Percentiles rank a stretch among this genome's conserved stretches.
Evolutionary conservation across 2,888 invertebrate species (phyloP).

Genomic region (Polyommatus icarus): DNA sequence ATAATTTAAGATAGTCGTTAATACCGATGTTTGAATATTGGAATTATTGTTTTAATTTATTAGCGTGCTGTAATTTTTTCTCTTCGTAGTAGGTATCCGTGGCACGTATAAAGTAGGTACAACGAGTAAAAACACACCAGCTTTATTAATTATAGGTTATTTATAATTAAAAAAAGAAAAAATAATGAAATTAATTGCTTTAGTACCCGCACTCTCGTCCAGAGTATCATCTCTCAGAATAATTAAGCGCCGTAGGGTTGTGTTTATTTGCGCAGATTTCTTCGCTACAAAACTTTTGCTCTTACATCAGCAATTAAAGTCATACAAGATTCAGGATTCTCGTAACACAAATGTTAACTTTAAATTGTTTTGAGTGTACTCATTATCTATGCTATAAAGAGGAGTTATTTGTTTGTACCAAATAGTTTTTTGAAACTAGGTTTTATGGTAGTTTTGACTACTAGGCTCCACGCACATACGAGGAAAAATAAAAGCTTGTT

Average conservation of each 20-base stretch:
- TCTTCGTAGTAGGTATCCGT: background rate
- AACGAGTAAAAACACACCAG: background rate
- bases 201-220: background rate
- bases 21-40: background rate
- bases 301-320: background rate
- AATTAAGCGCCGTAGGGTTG: background rate
- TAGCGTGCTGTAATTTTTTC: background rate
- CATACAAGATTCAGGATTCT: background rate
- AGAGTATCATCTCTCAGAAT: constrained; percentile 3
- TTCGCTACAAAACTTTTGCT: constrained; percentile 2
- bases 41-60: background rate
- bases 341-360: background rate
- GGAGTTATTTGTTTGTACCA: background rate
- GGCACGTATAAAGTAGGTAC: background rate
- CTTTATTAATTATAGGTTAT: background rate
- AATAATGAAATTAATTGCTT: background rate
- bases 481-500: no score
- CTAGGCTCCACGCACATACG: no score
- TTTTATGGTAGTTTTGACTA: no score
- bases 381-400: background rate
- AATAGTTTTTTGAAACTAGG: background rate
- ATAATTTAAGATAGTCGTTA: no score
- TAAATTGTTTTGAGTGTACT: background rate
- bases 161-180: background rate
- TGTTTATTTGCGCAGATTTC: constrained; percentile 11